These are phyloP conservation scores for Drosophila pseudotakahashii DNA, from an alignment of 2,888 invertebrate genomes.

Conservation along the genomic window DNA sequence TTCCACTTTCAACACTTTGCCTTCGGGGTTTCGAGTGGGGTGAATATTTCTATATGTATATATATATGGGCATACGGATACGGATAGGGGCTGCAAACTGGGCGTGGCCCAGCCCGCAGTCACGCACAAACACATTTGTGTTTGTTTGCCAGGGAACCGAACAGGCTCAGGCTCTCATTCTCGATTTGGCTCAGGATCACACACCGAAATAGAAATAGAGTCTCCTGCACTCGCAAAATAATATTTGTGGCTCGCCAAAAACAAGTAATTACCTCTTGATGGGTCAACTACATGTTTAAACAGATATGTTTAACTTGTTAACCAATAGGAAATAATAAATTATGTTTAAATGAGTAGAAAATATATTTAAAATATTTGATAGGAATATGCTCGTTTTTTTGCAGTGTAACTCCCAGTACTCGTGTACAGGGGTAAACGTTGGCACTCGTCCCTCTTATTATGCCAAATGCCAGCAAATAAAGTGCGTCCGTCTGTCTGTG, in stretches of 20 bases:
- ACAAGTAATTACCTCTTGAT: no score
- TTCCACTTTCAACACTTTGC: conserved; percentile 69
- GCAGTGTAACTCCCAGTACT: not conserved
- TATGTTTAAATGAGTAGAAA: no score
- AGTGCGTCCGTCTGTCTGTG: conserved; percentile 24
- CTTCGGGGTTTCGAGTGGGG: conserved; percentile 23
- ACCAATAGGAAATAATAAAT: no score
- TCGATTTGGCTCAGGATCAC: conserved; percentile 10
- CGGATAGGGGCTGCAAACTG: conserved; percentile 12
- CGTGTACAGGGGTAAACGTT: conserved; percentile 24
- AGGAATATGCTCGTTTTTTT: no score
- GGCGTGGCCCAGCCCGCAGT: conserved; percentile 55
- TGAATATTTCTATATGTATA: not conserved
- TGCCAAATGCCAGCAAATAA: conserved; percentile 50
- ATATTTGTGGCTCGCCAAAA: not conserved
- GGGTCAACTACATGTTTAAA: no score
- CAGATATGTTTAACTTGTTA: no score
- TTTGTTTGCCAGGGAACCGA: conserved; percentile 25
- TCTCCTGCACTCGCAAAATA: not conserved
- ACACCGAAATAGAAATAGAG: not conserved
- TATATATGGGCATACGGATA: conserved; percentile 5
- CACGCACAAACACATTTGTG: conserved; percentile 64
- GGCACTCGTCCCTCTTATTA: conserved; percentile 37
- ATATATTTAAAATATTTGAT: no score
- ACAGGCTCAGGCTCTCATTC: conserved; percentile 23